Evolutionary conservation across 92 coral and sea anemone genomes (phyloP), one percentile per base, ranked within the genome.

Genomic region (Bergia sp.): DNA sequence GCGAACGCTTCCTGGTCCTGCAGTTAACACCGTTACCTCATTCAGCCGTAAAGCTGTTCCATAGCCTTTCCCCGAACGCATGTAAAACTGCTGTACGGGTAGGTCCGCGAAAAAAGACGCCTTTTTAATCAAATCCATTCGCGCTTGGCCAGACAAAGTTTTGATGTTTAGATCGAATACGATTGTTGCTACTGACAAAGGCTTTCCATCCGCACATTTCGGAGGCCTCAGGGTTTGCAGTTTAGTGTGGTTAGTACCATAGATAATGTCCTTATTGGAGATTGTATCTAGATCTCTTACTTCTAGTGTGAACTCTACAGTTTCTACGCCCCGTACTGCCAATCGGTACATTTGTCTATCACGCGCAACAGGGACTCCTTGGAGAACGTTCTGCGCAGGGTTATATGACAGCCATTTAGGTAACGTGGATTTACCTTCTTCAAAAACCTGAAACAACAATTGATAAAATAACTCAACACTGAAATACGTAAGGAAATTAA

Each of bases 341-440:
- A 97, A 50, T 29, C 91, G 90, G 49, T 94, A 91, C 15, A 90
- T 88, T 3, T 97, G 94, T 82, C 95, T 96, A 91, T 97, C 99
- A 66, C 92, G 96, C 89, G 94, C 88, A 5, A 93, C 88, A 0
- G 99, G 98, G 2, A 97, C 93, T 41, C 99, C 99, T 66, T 83
- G 86, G 39, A 97, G 91, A 36, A 87, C 49, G 85, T 93, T 90
- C 47, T 72, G 89, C 39, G 85, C 82, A 9, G 82, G 79, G 85
- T 96, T 94, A 73, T 88, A 94, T 29, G 97, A 92, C 81, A 97
- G 94, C 99, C 99, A 97, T 84, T 92, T 87, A 44, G 99, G 99
- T 73, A 97, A 82, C n/a, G 90, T 39, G 36, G 91, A 80, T 89
- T 92, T 92, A 57, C 96, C 99, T 85, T 84, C 90, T 88, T 93